phyloP scores from a whole-genome alignment of 2,797 vertebrate species.

The Gymnopithys bicolor region DNA sequence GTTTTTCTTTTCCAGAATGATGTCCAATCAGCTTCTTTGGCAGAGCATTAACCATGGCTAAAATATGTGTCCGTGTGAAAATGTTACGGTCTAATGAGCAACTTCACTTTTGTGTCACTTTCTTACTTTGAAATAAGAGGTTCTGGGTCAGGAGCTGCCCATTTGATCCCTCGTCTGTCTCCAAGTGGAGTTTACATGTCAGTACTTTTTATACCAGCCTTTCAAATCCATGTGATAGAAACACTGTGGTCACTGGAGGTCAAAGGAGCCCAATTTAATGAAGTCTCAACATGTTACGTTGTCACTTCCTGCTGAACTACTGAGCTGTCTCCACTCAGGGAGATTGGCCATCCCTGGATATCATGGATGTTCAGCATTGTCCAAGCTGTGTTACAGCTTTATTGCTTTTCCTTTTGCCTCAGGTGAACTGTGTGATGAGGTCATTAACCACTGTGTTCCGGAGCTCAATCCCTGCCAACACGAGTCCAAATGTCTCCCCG shows the following conservation, averaged over 20 bases:
- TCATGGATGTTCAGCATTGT: background rate
- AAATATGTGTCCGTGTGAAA: slow-evolving; percentile 48
- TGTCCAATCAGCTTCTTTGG: slow-evolving; percentile 8
- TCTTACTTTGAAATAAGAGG: slow-evolving; percentile 28
- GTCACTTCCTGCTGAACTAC: background rate
- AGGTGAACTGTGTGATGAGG: slow-evolving; percentile 97
- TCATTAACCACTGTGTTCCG: slow-evolving; percentile 88
- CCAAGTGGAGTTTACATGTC: background rate
- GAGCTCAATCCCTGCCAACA: slow-evolving; percentile 92
- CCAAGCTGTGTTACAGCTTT: background rate
- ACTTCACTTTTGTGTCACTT: slow-evolving; percentile 6
- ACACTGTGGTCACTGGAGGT: background rate
- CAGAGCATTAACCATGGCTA: slow-evolving; percentile 9
- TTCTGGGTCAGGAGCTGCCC: slow-evolving; percentile 24
- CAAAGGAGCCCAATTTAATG: background rate
- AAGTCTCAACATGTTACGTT: background rate
- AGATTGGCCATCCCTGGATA: background rate
- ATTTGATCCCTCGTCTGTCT: background rate
- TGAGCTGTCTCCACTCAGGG: background rate
- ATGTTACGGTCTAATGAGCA: background rate
- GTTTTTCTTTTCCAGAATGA: slow-evolving; percentile 48
- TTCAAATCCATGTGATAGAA: background rate
- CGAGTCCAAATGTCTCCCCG: slow-evolving; percentile 90
- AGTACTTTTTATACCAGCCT: background rate
- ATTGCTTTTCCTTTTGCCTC: slow-evolving; percentile 33